Conservation (phyloP, 2,888 invertebrate species). For the Ormia ochracea region DNA sequence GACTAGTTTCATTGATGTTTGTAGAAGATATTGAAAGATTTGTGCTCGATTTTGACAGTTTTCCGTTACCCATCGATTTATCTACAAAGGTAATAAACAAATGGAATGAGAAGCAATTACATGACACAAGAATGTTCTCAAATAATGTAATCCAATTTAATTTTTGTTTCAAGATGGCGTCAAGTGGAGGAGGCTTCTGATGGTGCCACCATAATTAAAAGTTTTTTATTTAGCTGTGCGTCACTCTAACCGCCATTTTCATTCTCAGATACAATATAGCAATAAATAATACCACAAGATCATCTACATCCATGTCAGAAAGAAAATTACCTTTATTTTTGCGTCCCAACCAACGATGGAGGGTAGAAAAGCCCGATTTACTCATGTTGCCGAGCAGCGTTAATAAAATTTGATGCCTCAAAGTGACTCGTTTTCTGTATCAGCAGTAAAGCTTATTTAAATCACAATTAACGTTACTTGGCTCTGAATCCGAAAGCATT, state of each 20-base stretch:
- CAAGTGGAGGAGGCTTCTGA: no score
- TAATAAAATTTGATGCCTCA: not conserved
- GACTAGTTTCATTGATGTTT: slow-evolving; percentile 76
- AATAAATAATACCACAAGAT: no score
- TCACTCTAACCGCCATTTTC: no score
- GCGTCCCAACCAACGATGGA: slow-evolving; percentile 77
- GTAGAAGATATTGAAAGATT: slow-evolving; percentile 72
- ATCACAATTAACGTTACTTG: not conserved
- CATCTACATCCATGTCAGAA: not conserved
- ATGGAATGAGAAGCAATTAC: no score
- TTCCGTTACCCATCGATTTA: slow-evolving; percentile 70
- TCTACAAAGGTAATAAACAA: slow-evolving; percentile 65
- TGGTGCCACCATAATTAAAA: no score
- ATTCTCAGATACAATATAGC: no score
- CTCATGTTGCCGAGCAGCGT: slow-evolving; percentile 66
- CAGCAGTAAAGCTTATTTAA: not conserved
- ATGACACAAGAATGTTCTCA: no score
- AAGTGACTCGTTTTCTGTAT: not conserved
- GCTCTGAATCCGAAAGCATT: not conserved
- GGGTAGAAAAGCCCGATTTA: slow-evolving; percentile 76
- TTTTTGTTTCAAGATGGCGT: no score
- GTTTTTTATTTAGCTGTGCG: no score
- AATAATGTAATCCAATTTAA: no score
- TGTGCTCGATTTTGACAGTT: slow-evolving; percentile 73
- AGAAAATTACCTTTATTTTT: slow-evolving; percentile 74